A percentile compares a stretch with the other conserved stretches of the same genome.
Conservation (phyloP, 1,140 invertebrate genomes). For the Drosophila prosaltans region DNA sequence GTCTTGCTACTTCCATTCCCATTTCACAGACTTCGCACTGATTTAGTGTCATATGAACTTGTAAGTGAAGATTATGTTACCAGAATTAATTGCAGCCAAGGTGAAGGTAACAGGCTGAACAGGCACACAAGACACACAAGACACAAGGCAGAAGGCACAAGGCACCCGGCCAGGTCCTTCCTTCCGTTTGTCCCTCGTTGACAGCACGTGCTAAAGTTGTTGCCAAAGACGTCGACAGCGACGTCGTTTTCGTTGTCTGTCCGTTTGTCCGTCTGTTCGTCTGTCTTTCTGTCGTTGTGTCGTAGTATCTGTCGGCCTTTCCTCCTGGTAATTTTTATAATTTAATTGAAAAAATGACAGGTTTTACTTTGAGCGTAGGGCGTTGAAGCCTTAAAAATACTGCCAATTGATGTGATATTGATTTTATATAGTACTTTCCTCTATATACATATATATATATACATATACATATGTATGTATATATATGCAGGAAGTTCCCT, state of each 20-base stretch:
- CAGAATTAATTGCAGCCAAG: conserved; percentile 79
- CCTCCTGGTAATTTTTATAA: conserved; percentile 65
- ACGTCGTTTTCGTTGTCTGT: background rate
- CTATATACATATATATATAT: background rate
- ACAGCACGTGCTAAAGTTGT: conserved; percentile 73
- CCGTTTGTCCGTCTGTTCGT: background rate
- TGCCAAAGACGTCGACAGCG: conserved; percentile 6
- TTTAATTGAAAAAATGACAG: conserved; percentile 77
- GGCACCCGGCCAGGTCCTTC: conserved; percentile 14
- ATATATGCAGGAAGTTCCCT: conserved; percentile 10
- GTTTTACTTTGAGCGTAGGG: conserved; percentile 35
- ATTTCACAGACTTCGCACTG: conserved; percentile 52
- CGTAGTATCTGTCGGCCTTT: conserved; percentile 14
- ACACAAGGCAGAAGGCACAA: conserved; percentile 12
- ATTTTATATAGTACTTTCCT: conserved; percentile 51
- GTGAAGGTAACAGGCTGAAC: conserved; percentile 64
- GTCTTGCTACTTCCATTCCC: conserved; percentile 4
- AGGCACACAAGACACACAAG: conserved; percentile 22
- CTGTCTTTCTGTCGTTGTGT: background rate
- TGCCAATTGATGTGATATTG: conserved; percentile 67
- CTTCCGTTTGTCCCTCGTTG: conserved; percentile 43
- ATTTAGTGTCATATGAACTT: conserved; percentile 81
- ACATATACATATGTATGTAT: background rate
- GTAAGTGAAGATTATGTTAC: conserved; percentile 81
- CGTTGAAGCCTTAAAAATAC: conserved; percentile 64